A percentile compares a stretch with the other conserved stretches of the same genome.
Evolutionary conservation across 2,797 vertebrate species (phyloP).

Genomic region (Loriculus beryllinus): DNA sequence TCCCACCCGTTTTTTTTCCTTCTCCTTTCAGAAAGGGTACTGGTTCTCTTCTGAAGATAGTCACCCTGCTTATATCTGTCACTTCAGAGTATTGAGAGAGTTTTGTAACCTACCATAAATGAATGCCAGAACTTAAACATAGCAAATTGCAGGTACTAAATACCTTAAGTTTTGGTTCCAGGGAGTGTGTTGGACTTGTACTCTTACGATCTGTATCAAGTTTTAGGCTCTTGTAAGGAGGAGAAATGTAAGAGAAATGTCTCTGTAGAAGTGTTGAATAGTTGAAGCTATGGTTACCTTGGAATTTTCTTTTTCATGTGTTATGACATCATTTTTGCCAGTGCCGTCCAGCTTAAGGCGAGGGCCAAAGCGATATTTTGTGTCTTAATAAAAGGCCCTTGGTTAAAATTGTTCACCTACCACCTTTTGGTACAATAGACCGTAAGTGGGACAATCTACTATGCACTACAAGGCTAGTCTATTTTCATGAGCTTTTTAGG

Average conservation of each 20-base stretch:
- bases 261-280: background rate
- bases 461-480: background rate
- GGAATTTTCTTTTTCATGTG: background rate
- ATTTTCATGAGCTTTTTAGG: conserved; percentile 1
- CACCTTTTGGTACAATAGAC: background rate
- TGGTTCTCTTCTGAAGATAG: background rate
- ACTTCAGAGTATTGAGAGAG: background rate
- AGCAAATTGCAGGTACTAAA: background rate
- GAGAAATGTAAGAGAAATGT: background rate
- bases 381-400: background rate
- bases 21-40: background rate
- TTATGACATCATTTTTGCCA: background rate
- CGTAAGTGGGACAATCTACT: background rate
- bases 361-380: background rate
- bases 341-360: background rate
- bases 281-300: background rate
- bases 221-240: background rate
- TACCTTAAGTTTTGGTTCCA: background rate
- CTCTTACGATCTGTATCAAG: background rate
- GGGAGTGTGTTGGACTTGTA: background rate
- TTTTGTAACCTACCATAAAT: background rate
- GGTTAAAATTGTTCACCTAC: background rate
- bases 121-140: background rate
- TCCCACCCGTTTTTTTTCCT: background rate
- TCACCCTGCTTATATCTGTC: background rate